Conservation (phyloP, 2,888 invertebrate species). For the Diaphora mendica region DNA sequence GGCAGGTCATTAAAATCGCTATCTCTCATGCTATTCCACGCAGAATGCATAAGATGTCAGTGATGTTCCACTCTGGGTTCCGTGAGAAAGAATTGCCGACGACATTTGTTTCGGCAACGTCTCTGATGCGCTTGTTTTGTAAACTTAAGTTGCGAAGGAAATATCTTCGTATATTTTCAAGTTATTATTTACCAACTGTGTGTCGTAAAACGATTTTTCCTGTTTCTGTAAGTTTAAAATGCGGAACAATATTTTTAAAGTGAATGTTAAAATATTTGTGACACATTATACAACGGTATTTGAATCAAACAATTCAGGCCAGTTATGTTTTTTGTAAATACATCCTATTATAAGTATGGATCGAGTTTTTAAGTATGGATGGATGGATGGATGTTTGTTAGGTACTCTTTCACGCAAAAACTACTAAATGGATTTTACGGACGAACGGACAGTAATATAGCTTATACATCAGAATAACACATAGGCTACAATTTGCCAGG, state of each 20-base stretch:
- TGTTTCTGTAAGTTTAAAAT: not conserved
- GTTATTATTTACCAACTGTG: conserved; percentile 30
- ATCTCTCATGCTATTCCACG: conserved; percentile 39
- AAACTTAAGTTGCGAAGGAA: conserved; percentile 57
- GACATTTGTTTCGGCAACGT: conserved; percentile 77
- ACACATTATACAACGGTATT: not conserved
- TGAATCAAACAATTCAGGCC: not conserved
- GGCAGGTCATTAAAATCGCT: conserved; percentile 11
- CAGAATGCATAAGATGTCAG: conserved; percentile 65
- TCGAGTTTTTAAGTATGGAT: too few relatives aligned
- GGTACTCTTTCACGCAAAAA: too few relatives aligned
- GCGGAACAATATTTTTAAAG: not conserved
- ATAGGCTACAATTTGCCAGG: too few relatives aligned
- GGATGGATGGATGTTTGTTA: too few relatives aligned
- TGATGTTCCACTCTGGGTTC: conserved; percentile 71
- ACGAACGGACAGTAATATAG: too few relatives aligned
- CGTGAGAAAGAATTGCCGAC: conserved; percentile 79
- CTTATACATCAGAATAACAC: too few relatives aligned
- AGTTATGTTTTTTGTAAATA: too few relatives aligned
- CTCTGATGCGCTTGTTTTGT: conserved; percentile 69
- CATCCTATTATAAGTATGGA: too few relatives aligned
- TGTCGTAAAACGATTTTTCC: conserved; percentile 12
- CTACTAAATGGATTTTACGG: too few relatives aligned
- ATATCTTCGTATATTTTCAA: conserved; percentile 38
- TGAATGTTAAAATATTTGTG: not conserved